A percentile compares a stretch with the other conserved stretches of the same genome.
Conservation (phyloP, 2,888 invertebrate species). For the Drosophila formosana region DNA sequence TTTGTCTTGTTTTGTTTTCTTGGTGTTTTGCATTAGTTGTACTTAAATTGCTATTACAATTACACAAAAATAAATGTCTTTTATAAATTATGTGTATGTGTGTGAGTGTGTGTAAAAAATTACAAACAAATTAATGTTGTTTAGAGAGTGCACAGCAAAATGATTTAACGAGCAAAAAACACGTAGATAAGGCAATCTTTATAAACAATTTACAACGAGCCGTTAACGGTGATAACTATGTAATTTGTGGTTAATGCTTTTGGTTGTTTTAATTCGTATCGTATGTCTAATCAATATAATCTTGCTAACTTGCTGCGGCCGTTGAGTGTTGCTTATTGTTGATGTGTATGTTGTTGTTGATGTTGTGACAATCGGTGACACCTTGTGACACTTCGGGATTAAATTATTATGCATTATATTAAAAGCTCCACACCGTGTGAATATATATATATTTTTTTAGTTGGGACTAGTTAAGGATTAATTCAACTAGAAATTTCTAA, state of each 20-base stretch:
- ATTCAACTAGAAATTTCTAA: constrained; percentile 76
- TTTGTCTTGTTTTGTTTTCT: constrained; percentile 21
- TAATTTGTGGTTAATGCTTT: constrained; percentile 23
- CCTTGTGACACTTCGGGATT: constrained; percentile 57
- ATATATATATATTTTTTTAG: constrained; percentile 45
- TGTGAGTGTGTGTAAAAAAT: constrained; percentile 40
- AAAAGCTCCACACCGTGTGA: constrained; percentile 55
- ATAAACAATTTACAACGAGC: constrained; percentile 57
- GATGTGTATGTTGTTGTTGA: constrained; percentile 19
- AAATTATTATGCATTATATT: constrained; percentile 39
- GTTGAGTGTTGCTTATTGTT: constrained; percentile 11
- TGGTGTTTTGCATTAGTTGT: constrained; percentile 33
- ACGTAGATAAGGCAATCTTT: constrained; percentile 71
- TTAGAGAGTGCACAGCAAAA: constrained; percentile 61
- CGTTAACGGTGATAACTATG: constrained; percentile 45
- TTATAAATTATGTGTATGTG: constrained; percentile 54
- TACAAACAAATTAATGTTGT: constrained; percentile 50
- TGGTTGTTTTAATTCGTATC: constrained; percentile 16
- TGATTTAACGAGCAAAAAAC: constrained; percentile 71
- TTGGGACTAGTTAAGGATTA: constrained; percentile 80
- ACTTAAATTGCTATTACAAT: constrained; percentile 66
- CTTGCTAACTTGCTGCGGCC: constrained; percentile 22
- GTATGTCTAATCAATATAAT: constrained; percentile 27
- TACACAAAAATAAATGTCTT: constrained; percentile 79
- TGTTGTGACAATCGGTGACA: constrained; percentile 41